Evolutionary conservation across 2,113 vertebrate species (phyloP).

Genomic region (Sinocyclocheilus anophthalmus): DNA sequence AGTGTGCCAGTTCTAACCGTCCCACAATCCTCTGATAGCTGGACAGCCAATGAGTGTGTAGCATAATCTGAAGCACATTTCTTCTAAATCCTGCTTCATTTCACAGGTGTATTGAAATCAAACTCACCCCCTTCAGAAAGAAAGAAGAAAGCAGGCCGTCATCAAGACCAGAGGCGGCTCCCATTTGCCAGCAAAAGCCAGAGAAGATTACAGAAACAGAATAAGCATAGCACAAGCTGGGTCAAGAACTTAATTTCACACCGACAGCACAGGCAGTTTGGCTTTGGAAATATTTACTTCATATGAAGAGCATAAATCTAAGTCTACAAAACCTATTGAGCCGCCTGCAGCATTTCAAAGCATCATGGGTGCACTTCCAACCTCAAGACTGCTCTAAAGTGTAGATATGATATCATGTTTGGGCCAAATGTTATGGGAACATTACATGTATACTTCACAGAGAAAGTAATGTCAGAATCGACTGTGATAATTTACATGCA

Average conservation of each 20-base stretch:
- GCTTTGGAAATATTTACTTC: slow-evolving; percentile 86
- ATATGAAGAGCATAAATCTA: slow-evolving; percentile 82
- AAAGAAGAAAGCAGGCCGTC: slow-evolving; percentile 70
- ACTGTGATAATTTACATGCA: slow-evolving; percentile 35
- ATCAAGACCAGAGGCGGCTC: slow-evolving; percentile 80
- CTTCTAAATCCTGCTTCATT: slow-evolving; percentile 81
- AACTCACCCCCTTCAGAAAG: slow-evolving; percentile 86
- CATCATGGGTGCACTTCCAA: neutral
- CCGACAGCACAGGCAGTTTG: slow-evolving; percentile 81
- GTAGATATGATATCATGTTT: neutral
- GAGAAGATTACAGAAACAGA: slow-evolving; percentile 67
- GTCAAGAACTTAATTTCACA: slow-evolving; percentile 91
- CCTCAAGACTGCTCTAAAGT: neutral
- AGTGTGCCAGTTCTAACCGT: slow-evolving; percentile 25
- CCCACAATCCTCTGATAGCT: slow-evolving; percentile 56
- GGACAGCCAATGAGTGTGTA: slow-evolving; percentile 76
- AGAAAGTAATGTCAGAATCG: neutral
- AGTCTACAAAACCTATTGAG: slow-evolving; percentile 57
- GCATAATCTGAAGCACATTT: slow-evolving; percentile 76
- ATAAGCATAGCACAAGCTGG: slow-evolving; percentile 80
- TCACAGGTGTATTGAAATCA: slow-evolving; percentile 86
- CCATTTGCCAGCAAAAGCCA: slow-evolving; percentile 82
- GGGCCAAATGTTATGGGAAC: neutral
- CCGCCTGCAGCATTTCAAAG: neutral
- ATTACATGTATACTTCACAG: neutral